phyloP scores from a whole-genome alignment of 2,888 invertebrate species.

The Scaptomyza reducta region DNA sequence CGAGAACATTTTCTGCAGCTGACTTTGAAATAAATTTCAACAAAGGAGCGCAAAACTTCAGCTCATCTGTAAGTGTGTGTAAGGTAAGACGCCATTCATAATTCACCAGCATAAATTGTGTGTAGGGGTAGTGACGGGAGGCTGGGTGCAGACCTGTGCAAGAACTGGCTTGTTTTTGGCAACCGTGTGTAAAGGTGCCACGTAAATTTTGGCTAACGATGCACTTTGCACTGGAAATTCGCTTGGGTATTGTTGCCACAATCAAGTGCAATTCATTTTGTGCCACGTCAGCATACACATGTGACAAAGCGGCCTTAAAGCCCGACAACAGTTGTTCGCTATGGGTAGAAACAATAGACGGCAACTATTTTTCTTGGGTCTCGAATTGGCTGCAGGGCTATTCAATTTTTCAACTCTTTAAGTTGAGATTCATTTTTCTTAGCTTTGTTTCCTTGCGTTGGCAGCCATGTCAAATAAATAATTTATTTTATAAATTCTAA shows the following conservation, averaged over 20 bases:
- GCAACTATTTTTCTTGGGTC: constrained; percentile 49
- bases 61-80: constrained; percentile 4
- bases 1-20: constrained; percentile 70
- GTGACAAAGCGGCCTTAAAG: constrained; percentile 48
- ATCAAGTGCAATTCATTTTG: constrained; percentile 78
- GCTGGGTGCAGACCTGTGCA: constrained; percentile 13
- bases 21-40: constrained; percentile 71
- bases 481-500: constrained; percentile 78
- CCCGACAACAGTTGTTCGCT: constrained; percentile 20
- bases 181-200: constrained; percentile 65
- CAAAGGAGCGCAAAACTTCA: constrained; percentile 39
- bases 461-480: constrained; percentile 66
- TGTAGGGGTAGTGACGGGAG: constrained; percentile 16
- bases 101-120: constrained; percentile 70
- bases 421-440: constrained; percentile 57
- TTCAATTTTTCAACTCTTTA: constrained; percentile 62
- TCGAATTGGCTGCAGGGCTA: constrained; percentile 33
- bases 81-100: constrained; percentile 68
- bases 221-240: constrained; percentile 72
- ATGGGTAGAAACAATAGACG: constrained; percentile 49
- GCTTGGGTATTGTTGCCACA: constrained; percentile 56
- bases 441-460: constrained; percentile 24
- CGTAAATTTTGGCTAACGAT: constrained; percentile 76
- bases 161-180: constrained; percentile 66
- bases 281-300: constrained; percentile 67